Base-by-base conservation (phyloP, 1,140 invertebrate species). In the Drosophila simulans region DNA sequence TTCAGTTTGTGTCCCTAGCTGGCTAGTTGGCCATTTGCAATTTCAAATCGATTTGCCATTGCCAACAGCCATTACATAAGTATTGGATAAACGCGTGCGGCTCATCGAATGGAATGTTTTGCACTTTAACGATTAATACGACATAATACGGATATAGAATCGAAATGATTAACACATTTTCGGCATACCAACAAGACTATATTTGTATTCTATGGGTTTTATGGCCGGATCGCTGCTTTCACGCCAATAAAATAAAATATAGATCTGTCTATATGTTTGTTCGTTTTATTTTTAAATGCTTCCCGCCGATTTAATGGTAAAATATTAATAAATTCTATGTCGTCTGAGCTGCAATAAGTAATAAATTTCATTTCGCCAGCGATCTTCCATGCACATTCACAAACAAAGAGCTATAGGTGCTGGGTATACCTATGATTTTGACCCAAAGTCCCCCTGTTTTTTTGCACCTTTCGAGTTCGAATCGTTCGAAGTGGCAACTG, bases 271-370 rank as follows among this genome's bases (percentile, higher is more conserved):
- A 76, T 69, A 65, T 70, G 56, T 66, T 49, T 63, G 56, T 52
- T 34, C 27, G 17, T 62, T 72, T 79, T 86, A 86, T 88, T 88
- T 86, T 88, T 86, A 88, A 85, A 79, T 48, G 74, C 63, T 82
- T 83, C 56, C 55, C 63, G 62, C 62, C 74, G 55, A 22, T 82
- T 78, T 79, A 88, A 88, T 86, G 62, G 52, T 54, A 64, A 68
- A 84, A 84, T 89, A 89, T 89, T 89, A 84, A 89, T 89, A 89
- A 80, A 84, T 89, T 89, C 76, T 34, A 45, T 89, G 84, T 89
- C 84, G 69, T 71, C 62, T 77, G 58, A 60, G 53, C 48, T 77
- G 84, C 84, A 84, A 77, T 66, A 83, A 89, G 80, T 89, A 89
- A 88, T 88, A 88, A 88, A 89, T 89, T 89, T 54, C 13, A 77